phyloP scores from a whole-genome alignment of 2,797 vertebrate species.

The Phyllotis vaccarum region DNA sequence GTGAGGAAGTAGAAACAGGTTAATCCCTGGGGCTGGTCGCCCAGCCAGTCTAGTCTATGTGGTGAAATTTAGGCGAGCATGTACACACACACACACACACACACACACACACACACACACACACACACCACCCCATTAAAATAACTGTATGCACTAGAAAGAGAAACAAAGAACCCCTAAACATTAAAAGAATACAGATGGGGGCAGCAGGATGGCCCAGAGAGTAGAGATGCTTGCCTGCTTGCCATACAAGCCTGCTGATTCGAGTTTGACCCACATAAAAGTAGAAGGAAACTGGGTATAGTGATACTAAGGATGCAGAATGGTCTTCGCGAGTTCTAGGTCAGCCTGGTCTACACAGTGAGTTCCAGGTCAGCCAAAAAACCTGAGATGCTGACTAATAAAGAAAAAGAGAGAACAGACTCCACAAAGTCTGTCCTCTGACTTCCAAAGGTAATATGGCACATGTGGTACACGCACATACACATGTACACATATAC shows the following conservation, averaged over 20 bases:
- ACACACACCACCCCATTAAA: neutral
- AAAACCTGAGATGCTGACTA: neutral
- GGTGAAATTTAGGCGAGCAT: neutral
- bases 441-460: neutral
- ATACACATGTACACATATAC: neutral
- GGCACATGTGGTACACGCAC: no score
- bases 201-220: neutral
- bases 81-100: neutral
- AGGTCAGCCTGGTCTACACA: neutral
- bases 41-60: neutral
- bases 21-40: neutral
- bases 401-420: neutral
- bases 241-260: neutral
- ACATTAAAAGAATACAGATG: neutral
- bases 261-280: neutral
- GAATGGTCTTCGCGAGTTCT: neutral
- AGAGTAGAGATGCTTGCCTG: neutral
- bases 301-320: neutral
- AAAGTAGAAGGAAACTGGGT: neutral
- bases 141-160: neutral
- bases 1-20: neutral
- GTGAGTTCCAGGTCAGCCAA: neutral
- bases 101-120: neutral
- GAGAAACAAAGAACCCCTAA: conserved; percentile 1
- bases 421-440: neutral